Conservation (phyloP, 1,140 invertebrate species). For the Melanaphis sacchari region DNA sequence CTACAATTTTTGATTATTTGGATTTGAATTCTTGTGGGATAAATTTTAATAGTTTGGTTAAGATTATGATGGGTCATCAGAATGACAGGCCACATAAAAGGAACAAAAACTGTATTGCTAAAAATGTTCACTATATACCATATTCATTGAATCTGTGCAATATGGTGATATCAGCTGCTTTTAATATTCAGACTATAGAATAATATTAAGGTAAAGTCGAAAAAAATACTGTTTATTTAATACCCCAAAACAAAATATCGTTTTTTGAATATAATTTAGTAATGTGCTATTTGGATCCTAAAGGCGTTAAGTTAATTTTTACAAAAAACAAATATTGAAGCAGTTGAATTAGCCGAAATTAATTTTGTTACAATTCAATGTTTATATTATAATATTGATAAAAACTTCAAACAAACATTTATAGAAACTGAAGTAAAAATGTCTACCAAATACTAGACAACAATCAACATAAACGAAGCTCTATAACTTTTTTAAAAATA, state of each 20-base stretch:
- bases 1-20: no score
- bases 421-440: background rate
- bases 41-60: background rate
- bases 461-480: background rate
- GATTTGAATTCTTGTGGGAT: background rate
- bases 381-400: background rate
- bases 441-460: no score
- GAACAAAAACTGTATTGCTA: background rate
- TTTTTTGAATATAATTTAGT: background rate
- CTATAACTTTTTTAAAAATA: background rate
- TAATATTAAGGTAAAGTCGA: background rate
- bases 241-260: background rate
- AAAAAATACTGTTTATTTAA: background rate
- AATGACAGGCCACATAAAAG: background rate
- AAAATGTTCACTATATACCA: background rate
- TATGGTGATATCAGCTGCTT: background rate
- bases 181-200: background rate
- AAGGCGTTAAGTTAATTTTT: constrained; percentile 3
- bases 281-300: background rate
- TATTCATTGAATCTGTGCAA: background rate
- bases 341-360: background rate
- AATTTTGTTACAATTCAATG: background rate
- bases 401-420: background rate
- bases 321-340: background rate
- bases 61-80: background rate